phyloP scores from a whole-genome alignment of 1,140 invertebrate species.

The Drosophila tristis region DNA sequence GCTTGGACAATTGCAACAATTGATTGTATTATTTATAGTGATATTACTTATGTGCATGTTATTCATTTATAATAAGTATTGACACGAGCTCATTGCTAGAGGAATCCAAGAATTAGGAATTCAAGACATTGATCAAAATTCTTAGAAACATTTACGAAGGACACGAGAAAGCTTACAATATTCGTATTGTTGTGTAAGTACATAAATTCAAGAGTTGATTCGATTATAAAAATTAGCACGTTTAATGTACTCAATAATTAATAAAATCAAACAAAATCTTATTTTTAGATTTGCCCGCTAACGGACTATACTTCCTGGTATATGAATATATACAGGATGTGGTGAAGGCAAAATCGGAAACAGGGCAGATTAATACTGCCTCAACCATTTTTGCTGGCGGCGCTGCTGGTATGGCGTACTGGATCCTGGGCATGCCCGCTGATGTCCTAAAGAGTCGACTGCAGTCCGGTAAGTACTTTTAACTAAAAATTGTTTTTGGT shows the following conservation, averaged over 20 bases:
- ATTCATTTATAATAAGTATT: too few species aligned
- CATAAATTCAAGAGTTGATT: too few species aligned
- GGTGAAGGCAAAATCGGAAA: conserved; percentile 81
- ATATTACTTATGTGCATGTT: too few species aligned
- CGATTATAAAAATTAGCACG: too few species aligned
- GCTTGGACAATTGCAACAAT: too few species aligned
- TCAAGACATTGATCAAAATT: too few species aligned
- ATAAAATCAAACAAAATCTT: neutral
- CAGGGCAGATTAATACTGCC: conserved; percentile 85
- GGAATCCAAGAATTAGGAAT: too few species aligned
- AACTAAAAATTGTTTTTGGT: neutral
- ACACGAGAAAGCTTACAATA: too few species aligned
- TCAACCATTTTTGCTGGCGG: conserved; percentile 97
- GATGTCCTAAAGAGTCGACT: conserved; percentile 99
- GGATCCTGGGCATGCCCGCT: conserved; percentile 98
- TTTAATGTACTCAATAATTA: neutral
- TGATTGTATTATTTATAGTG: too few species aligned
- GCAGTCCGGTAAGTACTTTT: conserved; percentile 91
- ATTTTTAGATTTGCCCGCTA: conserved; percentile 85
- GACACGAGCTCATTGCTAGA: too few species aligned
- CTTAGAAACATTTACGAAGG: too few species aligned
- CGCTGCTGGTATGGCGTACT: conserved; percentile 97
- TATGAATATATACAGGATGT: conserved; percentile 95
- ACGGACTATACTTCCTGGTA: conserved; percentile 98
- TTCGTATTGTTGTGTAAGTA: too few species aligned